A percentile compares a stretch with the other conserved stretches of the same genome.
phyloP scores from a whole-genome alignment of 2,113 vertebrate genomes.

The Fulmarus glacialis region DNA sequence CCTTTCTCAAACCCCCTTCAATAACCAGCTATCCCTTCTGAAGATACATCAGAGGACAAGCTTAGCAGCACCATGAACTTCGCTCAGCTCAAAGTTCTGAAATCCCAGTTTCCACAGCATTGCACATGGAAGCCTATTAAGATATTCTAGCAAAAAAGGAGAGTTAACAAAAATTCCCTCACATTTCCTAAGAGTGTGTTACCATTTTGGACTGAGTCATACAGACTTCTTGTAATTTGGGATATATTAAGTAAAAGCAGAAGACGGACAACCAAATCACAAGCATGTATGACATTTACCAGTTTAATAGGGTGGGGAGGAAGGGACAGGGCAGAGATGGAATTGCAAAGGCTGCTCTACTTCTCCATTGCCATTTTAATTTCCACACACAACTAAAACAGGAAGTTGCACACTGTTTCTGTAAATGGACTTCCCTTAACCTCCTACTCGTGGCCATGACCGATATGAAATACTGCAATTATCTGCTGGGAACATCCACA shows the following conservation, averaged over 20 bases:
- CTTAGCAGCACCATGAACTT: neutral
- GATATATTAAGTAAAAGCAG: constrained; percentile 23
- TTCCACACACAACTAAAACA: neutral
- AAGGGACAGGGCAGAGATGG: neutral
- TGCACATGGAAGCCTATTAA: neutral
- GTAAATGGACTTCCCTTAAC: constrained; percentile 1
- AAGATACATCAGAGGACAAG: neutral
- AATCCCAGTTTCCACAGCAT: neutral
- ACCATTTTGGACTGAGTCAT: constrained; percentile 1
- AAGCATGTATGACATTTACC: neutral
- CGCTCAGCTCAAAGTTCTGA: neutral
- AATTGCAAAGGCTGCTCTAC: neutral
- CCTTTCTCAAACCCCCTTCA: neutral
- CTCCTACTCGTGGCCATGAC: neutral
- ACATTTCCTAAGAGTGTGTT: neutral
- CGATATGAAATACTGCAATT: neutral
- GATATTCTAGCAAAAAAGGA: neutral
- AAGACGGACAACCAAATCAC: neutral
- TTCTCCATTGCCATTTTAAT: neutral
- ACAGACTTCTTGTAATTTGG: neutral
- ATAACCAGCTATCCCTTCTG: neutral
- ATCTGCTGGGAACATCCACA: neutral
- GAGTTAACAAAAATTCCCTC: neutral
- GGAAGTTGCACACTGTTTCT: constrained; percentile 15
- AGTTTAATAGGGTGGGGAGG: neutral